phyloP scores from a whole-genome alignment of 2,797 vertebrate species.

The Darevskia nairensis region DNA sequence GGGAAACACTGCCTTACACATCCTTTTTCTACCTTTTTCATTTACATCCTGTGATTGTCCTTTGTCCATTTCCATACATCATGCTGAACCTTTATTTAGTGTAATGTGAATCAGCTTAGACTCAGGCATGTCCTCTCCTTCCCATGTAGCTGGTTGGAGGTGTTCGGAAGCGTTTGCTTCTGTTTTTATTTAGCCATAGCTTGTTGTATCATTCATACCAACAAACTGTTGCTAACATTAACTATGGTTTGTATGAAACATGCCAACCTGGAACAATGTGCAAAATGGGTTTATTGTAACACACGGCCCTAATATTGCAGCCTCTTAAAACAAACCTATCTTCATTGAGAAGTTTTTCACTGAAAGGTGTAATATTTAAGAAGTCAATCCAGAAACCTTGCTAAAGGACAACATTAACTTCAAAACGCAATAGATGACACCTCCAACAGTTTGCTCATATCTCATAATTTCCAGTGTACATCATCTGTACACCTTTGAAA shows the following conservation, averaged over 20 bases:
- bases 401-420: background rate
- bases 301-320: background rate
- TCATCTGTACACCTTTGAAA: constrained; percentile 1
- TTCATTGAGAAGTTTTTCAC: background rate
- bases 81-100: too few species aligned
- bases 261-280: background rate
- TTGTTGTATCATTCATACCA: too few species aligned
- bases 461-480: background rate
- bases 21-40: background rate
- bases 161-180: too few species aligned
- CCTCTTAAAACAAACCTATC: background rate
- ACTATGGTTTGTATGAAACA: too few species aligned
- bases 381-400: background rate
- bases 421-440: background rate
- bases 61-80: background rate
- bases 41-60: background rate
- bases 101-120: too few species aligned
- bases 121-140: too few species aligned
- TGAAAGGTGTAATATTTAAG: background rate
- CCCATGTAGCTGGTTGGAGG: too few species aligned
- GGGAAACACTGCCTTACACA: too few species aligned
- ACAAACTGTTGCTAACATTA: too few species aligned
- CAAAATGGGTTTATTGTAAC: background rate
- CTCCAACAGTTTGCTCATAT: accelerated
- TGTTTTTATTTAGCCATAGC: too few species aligned